Evolutionary conservation across 2,888 invertebrate genomes (phyloP).

Genomic region (Phalera bucephala): DNA sequence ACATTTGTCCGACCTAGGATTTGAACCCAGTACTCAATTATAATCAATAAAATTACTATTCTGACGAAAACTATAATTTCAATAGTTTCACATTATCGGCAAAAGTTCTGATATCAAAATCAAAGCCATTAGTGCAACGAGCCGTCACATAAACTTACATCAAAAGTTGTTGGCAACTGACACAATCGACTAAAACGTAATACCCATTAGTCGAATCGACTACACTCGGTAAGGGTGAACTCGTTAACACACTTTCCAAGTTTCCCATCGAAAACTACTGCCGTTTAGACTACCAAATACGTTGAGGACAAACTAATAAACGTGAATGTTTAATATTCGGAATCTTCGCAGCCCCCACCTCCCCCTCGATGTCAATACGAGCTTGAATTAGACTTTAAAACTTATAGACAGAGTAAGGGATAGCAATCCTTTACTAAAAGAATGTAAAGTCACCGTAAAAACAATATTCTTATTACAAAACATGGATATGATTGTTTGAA

Average conservation of each 20-base stretch:
- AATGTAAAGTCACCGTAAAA: no score
- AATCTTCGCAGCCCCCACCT: slow-evolving; percentile 57
- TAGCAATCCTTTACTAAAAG: no score
- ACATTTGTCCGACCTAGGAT: no score
- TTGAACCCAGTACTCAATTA: no score
- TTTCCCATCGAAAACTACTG: slow-evolving; percentile 70
- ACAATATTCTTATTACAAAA: no score
- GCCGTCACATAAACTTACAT: slow-evolving; percentile 36
- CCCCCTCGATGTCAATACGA: slow-evolving; percentile 66
- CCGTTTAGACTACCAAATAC: slow-evolving; percentile 76
- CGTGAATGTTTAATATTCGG: slow-evolving; percentile 81
- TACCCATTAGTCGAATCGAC: slow-evolving; percentile 69
- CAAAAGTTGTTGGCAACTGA: slow-evolving; percentile 44
- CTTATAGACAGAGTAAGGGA: slow-evolving; percentile 22
- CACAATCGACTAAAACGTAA: slow-evolving; percentile 60
- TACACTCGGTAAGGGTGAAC: slow-evolving; percentile 53
- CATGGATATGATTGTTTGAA: no score
- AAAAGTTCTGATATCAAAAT: no score
- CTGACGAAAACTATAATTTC: no score
- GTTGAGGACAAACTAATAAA: slow-evolving; percentile 81
- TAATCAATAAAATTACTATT: no score
- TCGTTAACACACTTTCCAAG: slow-evolving; percentile 79
- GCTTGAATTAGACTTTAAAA: slow-evolving; percentile 66
- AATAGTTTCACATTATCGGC: no score
- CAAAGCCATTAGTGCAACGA: slow-evolving; percentile 34